Evolutionary conservation across 2,888 invertebrate genomes (phyloP).

Genomic region (Leptinotarsa peninsularis): DNA sequence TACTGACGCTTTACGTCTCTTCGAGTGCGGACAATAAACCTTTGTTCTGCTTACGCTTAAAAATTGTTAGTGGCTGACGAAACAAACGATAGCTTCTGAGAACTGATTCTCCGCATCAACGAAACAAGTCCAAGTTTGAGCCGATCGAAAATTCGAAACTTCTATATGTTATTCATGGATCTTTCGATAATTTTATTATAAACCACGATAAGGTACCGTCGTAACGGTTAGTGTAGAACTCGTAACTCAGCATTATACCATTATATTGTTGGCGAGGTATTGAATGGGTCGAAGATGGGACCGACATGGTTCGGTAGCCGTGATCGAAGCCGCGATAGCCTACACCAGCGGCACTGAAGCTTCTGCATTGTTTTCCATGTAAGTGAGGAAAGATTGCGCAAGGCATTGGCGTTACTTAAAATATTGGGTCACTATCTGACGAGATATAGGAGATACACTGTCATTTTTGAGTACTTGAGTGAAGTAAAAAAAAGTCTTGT

Average conservation of each 20-base stretch:
- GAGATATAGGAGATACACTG: not conserved
- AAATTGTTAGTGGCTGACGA: not conserved
- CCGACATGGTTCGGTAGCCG: conserved; percentile 60
- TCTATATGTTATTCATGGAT: conserved; percentile 2
- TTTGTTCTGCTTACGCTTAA: not conserved
- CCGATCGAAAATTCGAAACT: conserved; percentile 7
- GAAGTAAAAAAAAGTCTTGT: too few relatives aligned
- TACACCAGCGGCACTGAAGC: conserved; percentile 57
- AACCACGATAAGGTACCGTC: conserved; percentile 48
- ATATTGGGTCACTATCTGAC: conserved; percentile 27
- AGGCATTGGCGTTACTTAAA: conserved; percentile 39
- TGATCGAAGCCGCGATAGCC: conserved; percentile 60
- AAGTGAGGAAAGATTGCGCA: conserved; percentile 40
- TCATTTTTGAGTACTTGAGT: not conserved
- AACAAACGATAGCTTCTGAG: conserved; percentile 6
- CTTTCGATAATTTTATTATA: conserved; percentile 15
- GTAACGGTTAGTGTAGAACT: conserved; percentile 51
- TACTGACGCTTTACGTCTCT: not conserved
- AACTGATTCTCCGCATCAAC: not conserved
- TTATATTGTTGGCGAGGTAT: conserved; percentile 61
- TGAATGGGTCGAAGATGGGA: conserved; percentile 60
- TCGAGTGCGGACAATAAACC: conserved; percentile 2
- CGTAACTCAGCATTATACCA: conserved; percentile 62
- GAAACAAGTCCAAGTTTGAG: conserved; percentile 1
- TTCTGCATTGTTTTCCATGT: conserved; percentile 48